Conservation (phyloP, 2,113 vertebrate species). For the Sardina pilchardus region DNA sequence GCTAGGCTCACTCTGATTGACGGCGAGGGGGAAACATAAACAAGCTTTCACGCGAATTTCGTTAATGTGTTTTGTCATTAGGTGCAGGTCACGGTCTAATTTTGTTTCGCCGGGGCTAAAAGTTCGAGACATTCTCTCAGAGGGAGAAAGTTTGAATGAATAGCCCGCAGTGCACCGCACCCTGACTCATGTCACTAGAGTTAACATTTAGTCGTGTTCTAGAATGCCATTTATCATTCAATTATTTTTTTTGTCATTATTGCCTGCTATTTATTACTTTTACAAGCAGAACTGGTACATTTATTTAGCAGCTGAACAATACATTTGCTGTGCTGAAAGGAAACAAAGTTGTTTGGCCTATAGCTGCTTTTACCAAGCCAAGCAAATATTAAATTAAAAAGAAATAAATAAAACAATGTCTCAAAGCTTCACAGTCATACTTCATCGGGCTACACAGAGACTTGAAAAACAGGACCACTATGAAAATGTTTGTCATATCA, state of each 20-base stretch:
- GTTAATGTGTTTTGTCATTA: conserved; percentile 7
- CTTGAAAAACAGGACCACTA: background rate
- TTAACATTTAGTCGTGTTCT: background rate
- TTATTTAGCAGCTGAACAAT: background rate
- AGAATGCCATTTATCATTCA: background rate
- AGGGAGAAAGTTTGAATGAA: background rate
- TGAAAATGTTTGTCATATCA: background rate
- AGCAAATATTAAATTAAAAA: too few relatives aligned
- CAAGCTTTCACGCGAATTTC: conserved; percentile 1
- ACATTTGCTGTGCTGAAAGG: background rate
- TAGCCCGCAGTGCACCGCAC: background rate
- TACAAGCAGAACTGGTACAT: background rate
- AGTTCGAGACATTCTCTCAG: conserved; percentile 1
- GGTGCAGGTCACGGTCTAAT: conserved; percentile 6
- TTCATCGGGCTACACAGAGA: background rate
- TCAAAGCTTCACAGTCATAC: background rate
- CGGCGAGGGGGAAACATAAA: background rate
- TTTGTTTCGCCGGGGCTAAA: background rate
- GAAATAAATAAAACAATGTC: background rate
- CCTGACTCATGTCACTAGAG: background rate
- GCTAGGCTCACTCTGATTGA: background rate
- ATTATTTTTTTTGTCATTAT: background rate
- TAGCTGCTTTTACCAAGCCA: background rate
- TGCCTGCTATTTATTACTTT: background rate
- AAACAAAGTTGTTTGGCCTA: background rate